Base-by-base conservation (phyloP, 2,797 vertebrate genomes). In the Poecile montanus region DNA sequence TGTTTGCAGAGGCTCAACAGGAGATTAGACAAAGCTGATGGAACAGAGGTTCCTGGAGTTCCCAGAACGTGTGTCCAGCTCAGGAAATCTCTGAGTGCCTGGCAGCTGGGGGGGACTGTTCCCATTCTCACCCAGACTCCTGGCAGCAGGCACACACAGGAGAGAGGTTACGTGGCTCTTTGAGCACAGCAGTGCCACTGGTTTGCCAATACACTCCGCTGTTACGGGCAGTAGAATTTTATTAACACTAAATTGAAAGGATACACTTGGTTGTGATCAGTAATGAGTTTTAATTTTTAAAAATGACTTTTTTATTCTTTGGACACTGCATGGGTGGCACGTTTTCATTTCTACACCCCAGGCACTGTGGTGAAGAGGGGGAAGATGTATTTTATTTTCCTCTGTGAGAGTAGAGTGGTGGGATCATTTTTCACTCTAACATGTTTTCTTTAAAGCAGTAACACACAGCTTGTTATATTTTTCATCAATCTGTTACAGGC, bases 131-230 rank as follows among this genome's bases (percentile, higher is more conserved):
- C 40, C 12, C 9, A 10, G 38, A 7, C 23, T 83, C 36, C 26
- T 58, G 80, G 42, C 51, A 76, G 44, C 16, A 51, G 1, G 16
- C 18, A 47, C 12, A 38, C 45, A 16, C 1, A 15, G 60, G 30
- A 6, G 0, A 42, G 16, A 34, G 23, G 10, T 17, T 47, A 3
- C 8, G 23, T 40, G 54, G 8, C 6, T 72, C 62, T 48, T 19
- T 12, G 54, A 11, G 65, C n/a, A 18, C 44, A 71, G 48, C 48
- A 26, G 32, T 14, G 11, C 13, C 44, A 7, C 2, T 79, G 26
- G 0, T 45, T 30, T 66, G 30, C n/a, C 65, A 34, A 2, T 13
- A 14, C 0, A 0, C n/a, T 48, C 38, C 62, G 72, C 19, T 16
- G 11, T 67, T 70, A 38, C 4, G 34, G 75, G 18, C 22, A 26